A percentile compares a stretch with the other conserved stretches of the same genome.
These are phyloP conservation scores for Vimba vimba DNA, from an alignment of 2,113 vertebrate species.

Conservation along the genomic window DNA sequence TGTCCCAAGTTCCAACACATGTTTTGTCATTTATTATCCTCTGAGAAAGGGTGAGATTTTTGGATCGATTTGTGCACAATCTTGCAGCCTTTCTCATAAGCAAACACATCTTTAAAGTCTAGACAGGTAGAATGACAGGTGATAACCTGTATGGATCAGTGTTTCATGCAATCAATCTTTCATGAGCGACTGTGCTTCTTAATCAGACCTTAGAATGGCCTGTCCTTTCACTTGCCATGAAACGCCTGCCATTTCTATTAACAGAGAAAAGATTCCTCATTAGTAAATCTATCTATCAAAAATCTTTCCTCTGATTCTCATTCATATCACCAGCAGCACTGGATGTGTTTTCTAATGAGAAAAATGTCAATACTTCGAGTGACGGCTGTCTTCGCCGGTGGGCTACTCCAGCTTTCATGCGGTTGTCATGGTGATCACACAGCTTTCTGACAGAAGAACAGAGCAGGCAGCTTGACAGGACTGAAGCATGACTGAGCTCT, in stretches of 20 bases:
- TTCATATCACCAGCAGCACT: neutral
- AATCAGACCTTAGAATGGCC: slow-evolving; percentile 6
- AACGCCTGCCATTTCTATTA: neutral
- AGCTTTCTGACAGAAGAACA: slow-evolving; percentile 45
- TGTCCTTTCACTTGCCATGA: neutral
- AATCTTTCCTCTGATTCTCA: slow-evolving; percentile 25
- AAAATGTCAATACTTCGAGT: slow-evolving; percentile 42
- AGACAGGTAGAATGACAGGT: neutral
- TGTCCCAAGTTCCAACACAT: neutral
- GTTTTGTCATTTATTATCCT: too few species aligned
- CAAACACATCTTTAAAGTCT: slow-evolving; percentile 4
- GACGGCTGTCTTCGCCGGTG: slow-evolving; percentile 38
- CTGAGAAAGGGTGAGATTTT: neutral
- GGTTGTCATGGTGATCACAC: slow-evolving; percentile 51
- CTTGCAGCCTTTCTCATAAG: neutral
- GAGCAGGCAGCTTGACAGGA: slow-evolving; percentile 50
- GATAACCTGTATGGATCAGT: slow-evolving; percentile 28
- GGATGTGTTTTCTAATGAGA: slow-evolving; percentile 40
- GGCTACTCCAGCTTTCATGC: neutral
- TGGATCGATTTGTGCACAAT: neutral
- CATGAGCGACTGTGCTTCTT: slow-evolving; percentile 1
- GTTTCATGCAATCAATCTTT: neutral
- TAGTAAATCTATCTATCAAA: slow-evolving; percentile 6
- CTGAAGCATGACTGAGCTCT: slow-evolving; percentile 46
- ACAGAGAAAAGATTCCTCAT: neutral